Conservation (phyloP, 2,797 vertebrate genomes). For the Peromyscus aztecus region DNA sequence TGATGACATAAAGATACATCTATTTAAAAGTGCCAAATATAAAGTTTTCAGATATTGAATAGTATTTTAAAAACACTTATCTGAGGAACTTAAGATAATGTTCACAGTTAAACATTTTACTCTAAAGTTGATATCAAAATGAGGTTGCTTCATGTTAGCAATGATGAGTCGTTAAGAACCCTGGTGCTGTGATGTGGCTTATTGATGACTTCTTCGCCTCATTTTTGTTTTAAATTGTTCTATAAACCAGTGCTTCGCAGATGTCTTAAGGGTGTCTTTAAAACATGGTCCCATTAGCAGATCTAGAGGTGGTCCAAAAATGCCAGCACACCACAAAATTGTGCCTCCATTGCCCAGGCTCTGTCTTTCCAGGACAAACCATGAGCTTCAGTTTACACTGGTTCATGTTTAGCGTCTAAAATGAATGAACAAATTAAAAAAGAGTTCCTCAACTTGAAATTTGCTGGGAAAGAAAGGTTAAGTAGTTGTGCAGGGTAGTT, state of each 20-base stretch:
- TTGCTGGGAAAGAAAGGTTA: conserved; percentile 2
- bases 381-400: conserved; percentile 40
- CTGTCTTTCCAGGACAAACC: conserved; percentile 5
- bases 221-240: conserved; percentile 39
- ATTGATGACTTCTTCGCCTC: conserved; percentile 12
- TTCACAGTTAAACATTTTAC: conserved; percentile 43
- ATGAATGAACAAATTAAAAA: neutral
- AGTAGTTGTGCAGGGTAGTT: neutral
- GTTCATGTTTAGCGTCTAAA: conserved; percentile 31
- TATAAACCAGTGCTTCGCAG: neutral
- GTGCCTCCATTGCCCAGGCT: neutral
- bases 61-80: conserved; percentile 34
- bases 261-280: conserved; percentile 19
- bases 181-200: conserved; percentile 3
- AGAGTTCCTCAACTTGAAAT: conserved; percentile 36
- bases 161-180: neutral
- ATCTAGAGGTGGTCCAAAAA: conserved; percentile 14
- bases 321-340: conserved; percentile 4
- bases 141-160: conserved; percentile 3
- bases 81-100: conserved; percentile 4
- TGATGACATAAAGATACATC: neutral
- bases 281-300: neutral
- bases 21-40: conserved; percentile 3
- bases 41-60: conserved; percentile 23
- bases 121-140: conserved; percentile 57